Evolutionary conservation across 2,113 vertebrate species (phyloP).

Genomic region (Antechinus flavipes): DNA sequence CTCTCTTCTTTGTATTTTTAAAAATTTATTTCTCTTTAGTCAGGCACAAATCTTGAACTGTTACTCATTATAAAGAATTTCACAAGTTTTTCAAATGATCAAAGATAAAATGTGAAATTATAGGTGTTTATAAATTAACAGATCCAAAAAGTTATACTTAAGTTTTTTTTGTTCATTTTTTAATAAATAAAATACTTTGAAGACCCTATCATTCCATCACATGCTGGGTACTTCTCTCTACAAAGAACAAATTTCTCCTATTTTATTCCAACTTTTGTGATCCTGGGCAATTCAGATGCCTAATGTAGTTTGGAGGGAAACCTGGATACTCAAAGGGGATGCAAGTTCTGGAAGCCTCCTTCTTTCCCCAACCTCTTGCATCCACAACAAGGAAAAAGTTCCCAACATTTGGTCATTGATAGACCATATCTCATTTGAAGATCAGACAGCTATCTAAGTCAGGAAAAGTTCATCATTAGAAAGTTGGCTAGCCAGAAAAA

Average conservation of each 20-base stretch:
- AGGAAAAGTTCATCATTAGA: neutral
- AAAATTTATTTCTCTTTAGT: slow-evolving; percentile 41
- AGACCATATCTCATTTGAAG: neutral
- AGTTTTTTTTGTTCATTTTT: slow-evolving; percentile 4
- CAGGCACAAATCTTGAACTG: slow-evolving; percentile 31
- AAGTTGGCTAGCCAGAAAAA: neutral
- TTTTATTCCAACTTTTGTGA: neutral
- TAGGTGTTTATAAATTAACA: slow-evolving; percentile 29
- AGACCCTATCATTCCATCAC: neutral
- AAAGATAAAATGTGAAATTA: slow-evolving; percentile 44
- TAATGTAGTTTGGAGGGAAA: neutral
- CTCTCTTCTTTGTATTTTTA: slow-evolving; percentile 28
- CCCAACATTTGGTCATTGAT: neutral
- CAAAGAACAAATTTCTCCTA: neutral
- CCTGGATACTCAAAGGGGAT: neutral
- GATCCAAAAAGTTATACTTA: neutral
- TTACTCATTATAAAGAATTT: neutral
- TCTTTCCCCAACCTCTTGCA: too few species aligned
- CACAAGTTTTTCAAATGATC: slow-evolving; percentile 36
- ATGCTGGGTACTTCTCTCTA: neutral
- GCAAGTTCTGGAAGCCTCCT: neutral
- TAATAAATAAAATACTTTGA: neutral
- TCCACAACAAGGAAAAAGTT: neutral
- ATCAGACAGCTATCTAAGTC: neutral
- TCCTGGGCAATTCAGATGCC: neutral